Evolutionary conservation across 2,888 invertebrate species (phyloP), one percentile per base, ranked within the genome.

Genomic region (Cistogaster globosa): DNA sequence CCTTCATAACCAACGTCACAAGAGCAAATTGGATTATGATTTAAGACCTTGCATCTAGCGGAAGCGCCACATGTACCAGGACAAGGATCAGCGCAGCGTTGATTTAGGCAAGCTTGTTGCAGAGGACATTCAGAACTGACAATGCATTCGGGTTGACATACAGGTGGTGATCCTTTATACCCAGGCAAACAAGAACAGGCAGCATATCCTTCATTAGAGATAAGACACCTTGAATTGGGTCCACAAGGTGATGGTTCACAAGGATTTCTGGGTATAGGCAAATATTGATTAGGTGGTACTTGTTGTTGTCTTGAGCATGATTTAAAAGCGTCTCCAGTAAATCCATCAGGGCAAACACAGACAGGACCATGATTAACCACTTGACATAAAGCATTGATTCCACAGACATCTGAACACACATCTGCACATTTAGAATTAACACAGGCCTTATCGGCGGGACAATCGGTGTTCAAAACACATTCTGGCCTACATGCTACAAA

Each of bases 211-310:
- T 95, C 94, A 60, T 94, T 91, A 38, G 96, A 95, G 32, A 95
- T 94, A 55, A 96, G 93, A 89, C 97, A 97, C 88, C 96, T 94
- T 83, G 96, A 96, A 91, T 95, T 95, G 6, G 96, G 95, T 45
- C 97, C 97, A 90, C 97, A 97, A 0, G 97, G 97, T 20, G 96
- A 96, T 69, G 97, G 96, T 90, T 96, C 96, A 90, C 97, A 97
- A 14, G 95, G 96, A 89, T 96, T 96, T 77, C 93, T 90, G 16
- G 93, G 92, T 4, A 20, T 72, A 93, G 91, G 74, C 86, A 45
- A 90, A 88, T 45, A 87, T 76, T 93, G 92, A 74, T 93, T 93
- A 22, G 92, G 83, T 51, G 92, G 84, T 60, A 91, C 90, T 77
- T 92, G 91, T n/a, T 94, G 94, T 45, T 65, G 63, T 48, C 84